Evolutionary conservation across 2,888 invertebrate genomes (phyloP).

Genomic region (Ormia ochracea): DNA sequence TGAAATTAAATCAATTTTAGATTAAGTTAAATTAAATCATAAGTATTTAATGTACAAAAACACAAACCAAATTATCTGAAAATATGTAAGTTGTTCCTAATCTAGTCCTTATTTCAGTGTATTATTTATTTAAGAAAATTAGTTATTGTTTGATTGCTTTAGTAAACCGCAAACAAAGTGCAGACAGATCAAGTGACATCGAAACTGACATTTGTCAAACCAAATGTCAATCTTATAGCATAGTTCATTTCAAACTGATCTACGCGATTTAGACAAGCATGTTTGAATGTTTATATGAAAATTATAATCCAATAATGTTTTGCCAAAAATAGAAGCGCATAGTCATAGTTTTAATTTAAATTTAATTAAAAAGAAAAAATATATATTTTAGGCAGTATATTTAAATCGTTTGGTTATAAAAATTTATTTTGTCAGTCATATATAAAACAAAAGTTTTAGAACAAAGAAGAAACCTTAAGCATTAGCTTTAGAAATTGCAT

Average conservation of each 20-base stretch:
- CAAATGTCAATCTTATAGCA: background rate
- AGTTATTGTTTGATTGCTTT: slow-evolving; percentile 4
- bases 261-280: background rate
- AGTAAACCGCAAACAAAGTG: background rate
- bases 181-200: background rate
- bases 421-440: no score
- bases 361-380: no score
- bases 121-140: slow-evolving; percentile 54
- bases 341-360: no score
- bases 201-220: background rate
- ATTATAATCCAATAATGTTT: background rate
- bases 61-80: slow-evolving; percentile 66
- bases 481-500: no score
- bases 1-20: background rate
- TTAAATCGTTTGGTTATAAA: no score
- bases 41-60: slow-evolving; percentile 63
- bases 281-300: background rate
- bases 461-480: no score
- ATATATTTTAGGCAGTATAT: no score
- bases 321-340: background rate
- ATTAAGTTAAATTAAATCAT: slow-evolving; percentile 28
- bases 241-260: background rate
- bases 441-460: no score
- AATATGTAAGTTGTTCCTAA: slow-evolving; percentile 74
- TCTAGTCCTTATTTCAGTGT: slow-evolving; percentile 71